Base-by-base conservation (phyloP, 2,888 invertebrate genomes). In the Diarsia mendica region DNA sequence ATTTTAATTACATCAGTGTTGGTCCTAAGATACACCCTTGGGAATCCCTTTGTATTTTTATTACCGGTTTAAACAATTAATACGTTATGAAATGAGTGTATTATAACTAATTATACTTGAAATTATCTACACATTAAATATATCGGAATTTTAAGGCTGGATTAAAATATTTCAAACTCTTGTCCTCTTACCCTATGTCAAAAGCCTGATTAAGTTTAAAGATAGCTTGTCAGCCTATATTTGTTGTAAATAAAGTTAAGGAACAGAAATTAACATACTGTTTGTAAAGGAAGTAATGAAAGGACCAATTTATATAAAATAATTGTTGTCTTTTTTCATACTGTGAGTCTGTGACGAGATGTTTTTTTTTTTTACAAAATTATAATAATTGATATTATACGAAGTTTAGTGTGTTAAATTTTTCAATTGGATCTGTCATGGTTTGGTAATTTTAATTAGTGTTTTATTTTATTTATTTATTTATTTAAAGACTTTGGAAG, bases 141-240 rank as follows among this genome's bases (percentile, higher is more conserved):
- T 23, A 20, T 28, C 39, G 5, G 2, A 3, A 53, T 44, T 20
- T 10, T 11, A 28, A 15, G 6, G 3, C 39, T 10, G 10, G 5
- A 9, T 20, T 48, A 0, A n/a, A 49, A 9, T 9, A 2, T 46
- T 77, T 64, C 2, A 23, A 10, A 20, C 4, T 53, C 11, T 6
- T 33, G 28, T 46, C 2, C 5, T 33, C 11, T 4, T 23, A 33
- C 0, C 4, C 13, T 28, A 3, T 18, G 63, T 73, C 49, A 39
- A 80, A 80, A 51, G 46, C 55, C 20, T 55, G 65, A 55, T 51
- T 28, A 39, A 55, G 49, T 72, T 80, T 80, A 72, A 80, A 61
- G 1, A 72, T 23, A 65, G 51, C n/a, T 61, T 61, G 5, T 23
- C 18, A 72, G 39, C 20, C 23, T 33, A 55, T 39, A n/a, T 39